Conservation (phyloP, 2,113 vertebrate genomes). For the Rhombomys opimus region DNA sequence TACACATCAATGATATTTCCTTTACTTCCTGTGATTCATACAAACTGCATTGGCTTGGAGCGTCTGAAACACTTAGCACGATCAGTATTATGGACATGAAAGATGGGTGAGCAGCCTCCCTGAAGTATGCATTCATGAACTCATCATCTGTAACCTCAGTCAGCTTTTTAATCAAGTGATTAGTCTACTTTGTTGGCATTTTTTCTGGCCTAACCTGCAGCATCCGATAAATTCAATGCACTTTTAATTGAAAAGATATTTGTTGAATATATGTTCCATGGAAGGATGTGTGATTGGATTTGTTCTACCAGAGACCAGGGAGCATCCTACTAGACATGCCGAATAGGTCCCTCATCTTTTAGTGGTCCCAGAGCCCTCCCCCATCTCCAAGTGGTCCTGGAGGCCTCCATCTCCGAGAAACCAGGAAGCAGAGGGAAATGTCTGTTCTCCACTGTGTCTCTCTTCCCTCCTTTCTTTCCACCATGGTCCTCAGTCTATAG, state of each 20-base stretch:
- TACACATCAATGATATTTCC: neutral
- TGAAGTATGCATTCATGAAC: neutral
- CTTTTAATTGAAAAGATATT: neutral
- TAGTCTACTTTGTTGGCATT: neutral
- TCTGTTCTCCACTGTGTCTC: neutral
- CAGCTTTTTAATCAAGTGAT: neutral
- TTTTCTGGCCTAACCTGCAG: neutral
- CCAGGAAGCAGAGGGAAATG: neutral
- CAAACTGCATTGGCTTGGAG: neutral
- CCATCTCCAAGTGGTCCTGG: no score
- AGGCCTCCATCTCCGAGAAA: no score
- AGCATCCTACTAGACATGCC: neutral
- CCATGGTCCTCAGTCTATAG: no score
- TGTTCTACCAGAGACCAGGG: neutral
- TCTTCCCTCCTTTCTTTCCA: neutral
- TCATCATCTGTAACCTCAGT: neutral
- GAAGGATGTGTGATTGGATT: neutral
- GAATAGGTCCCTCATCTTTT: neutral
- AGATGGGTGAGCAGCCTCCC: neutral
- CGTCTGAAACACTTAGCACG: slow-evolving; percentile 56
- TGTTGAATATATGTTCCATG: neutral
- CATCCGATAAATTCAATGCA: neutral
- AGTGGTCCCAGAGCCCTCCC: no score
- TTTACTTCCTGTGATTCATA: slow-evolving; percentile 9
- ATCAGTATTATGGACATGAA: neutral